Evolutionary conservation across 1,140 invertebrate species (phyloP).

Genomic region (Copidosoma floridanum): DNA sequence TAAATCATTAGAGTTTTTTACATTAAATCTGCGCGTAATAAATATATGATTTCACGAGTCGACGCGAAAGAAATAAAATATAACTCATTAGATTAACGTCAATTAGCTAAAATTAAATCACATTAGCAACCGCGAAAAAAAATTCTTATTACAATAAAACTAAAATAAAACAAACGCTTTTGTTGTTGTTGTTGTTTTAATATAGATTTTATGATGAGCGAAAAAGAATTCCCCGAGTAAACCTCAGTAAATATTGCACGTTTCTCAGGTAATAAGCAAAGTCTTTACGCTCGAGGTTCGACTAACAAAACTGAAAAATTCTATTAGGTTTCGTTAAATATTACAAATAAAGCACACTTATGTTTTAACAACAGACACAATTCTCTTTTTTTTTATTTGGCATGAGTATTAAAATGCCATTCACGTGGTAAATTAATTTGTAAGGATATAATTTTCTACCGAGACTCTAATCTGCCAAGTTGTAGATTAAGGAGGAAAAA

Average conservation of each 20-base stretch:
- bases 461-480: too few species aligned
- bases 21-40: slow-evolving; percentile 17
- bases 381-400: too few species aligned
- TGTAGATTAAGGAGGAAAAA: too few species aligned
- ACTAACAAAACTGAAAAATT: slow-evolving; percentile 6
- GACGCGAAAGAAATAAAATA: slow-evolving; percentile 3
- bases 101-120: slow-evolving; percentile 18
- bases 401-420: too few species aligned
- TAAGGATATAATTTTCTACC: too few species aligned
- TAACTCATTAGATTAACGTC: neutral
- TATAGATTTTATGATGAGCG: too few species aligned
- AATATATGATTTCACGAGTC: slow-evolving; percentile 10
- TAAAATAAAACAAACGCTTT: slow-evolving; percentile 11
- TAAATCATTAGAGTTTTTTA: neutral
- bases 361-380: too few species aligned
- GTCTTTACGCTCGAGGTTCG: neutral
- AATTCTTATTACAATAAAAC: slow-evolving; percentile 10
- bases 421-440: too few species aligned
- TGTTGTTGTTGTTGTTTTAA: neutral
- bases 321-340: too few species aligned
- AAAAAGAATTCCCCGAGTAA: slow-evolving; percentile 10
- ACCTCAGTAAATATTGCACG: slow-evolving; percentile 22
- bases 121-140: slow-evolving; percentile 12
- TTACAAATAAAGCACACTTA: too few species aligned
- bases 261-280: slow-evolving; percentile 24